Evolutionary conservation across 2,797 vertebrate species (phyloP).

Genomic region (Rhinophrynus dorsalis): DNA sequence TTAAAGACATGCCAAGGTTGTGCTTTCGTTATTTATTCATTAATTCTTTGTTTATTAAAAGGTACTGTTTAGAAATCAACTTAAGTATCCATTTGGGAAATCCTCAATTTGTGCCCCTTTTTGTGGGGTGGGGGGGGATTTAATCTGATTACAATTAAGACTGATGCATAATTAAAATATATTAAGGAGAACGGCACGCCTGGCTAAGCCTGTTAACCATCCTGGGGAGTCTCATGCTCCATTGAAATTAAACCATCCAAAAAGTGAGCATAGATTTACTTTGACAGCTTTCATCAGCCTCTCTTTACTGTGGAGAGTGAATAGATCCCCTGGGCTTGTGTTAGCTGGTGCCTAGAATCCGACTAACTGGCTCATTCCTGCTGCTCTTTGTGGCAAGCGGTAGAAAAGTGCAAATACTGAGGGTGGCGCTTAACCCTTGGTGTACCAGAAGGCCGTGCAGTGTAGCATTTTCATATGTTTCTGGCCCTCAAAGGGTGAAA

Average conservation of each 20-base stretch:
- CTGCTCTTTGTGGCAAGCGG: conserved; percentile 8
- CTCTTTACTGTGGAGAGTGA: conserved; percentile 48
- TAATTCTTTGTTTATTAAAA: neutral
- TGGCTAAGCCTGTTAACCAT: conserved; percentile 71
- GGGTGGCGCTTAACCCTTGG: conserved; percentile 18
- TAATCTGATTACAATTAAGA: conserved; percentile 70
- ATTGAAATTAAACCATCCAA: conserved; percentile 70
- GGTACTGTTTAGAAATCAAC: conserved; percentile 57
- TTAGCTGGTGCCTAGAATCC: conserved; percentile 40
- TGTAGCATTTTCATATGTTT: too few relatives aligned
- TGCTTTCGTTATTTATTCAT: neutral
- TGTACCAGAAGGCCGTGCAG: too few relatives aligned
- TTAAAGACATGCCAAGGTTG: too few relatives aligned
- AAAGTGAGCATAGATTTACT: conserved; percentile 71
- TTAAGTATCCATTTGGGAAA: conserved; percentile 59
- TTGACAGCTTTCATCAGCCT: conserved; percentile 66
- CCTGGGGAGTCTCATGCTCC: conserved; percentile 69
- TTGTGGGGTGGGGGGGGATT: conserved; percentile 55
- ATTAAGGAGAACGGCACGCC: conserved; percentile 65
- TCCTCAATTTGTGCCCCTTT: conserved; percentile 60
- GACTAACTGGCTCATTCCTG: conserved; percentile 31
- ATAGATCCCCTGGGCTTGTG: conserved; percentile 55
- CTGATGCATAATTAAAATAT: conserved; percentile 74
- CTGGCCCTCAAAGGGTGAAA: too few relatives aligned
- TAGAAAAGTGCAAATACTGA: neutral